Evolutionary conservation across 2,113 vertebrate genomes (phyloP).

Genomic region (Oriolus oriolus): DNA sequence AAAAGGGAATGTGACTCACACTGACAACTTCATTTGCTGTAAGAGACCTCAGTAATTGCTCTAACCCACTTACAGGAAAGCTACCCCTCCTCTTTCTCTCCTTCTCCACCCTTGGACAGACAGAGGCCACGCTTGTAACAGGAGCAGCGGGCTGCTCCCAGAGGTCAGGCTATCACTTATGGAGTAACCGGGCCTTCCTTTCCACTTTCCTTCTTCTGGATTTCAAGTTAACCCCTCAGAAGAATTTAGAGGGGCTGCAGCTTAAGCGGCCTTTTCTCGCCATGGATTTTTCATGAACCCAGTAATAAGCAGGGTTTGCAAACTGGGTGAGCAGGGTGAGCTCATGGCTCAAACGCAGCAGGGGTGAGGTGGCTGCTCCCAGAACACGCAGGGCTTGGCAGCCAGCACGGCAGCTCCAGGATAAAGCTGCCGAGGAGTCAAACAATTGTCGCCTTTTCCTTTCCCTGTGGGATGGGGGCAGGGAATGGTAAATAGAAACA

Average conservation of each 20-base stretch:
- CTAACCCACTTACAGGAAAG: constrained; percentile 54
- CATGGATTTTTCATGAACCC: not conserved
- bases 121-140: not conserved
- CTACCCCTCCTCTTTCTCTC: constrained; percentile 28
- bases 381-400: not conserved
- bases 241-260: not conserved
- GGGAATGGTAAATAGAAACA: not conserved
- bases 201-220: not conserved
- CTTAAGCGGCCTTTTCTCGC: not conserved
- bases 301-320: not conserved
- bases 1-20: constrained; percentile 58
- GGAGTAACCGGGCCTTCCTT: not conserved
- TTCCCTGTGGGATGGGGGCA: not conserved
- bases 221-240: not conserved
- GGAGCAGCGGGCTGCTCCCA: not conserved
- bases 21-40: constrained; percentile 51
- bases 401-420: not conserved
- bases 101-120: not conserved
- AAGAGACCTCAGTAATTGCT: constrained; percentile 60
- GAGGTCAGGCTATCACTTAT: not conserved
- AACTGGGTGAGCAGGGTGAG: too few relatives aligned
- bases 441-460: not conserved
- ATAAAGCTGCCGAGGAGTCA: not conserved
- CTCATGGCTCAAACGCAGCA: not conserved
- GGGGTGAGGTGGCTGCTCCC: not conserved